Conservation (phyloP, 64 coral and sea anemone species). For the Trachythela sp. region DNA sequence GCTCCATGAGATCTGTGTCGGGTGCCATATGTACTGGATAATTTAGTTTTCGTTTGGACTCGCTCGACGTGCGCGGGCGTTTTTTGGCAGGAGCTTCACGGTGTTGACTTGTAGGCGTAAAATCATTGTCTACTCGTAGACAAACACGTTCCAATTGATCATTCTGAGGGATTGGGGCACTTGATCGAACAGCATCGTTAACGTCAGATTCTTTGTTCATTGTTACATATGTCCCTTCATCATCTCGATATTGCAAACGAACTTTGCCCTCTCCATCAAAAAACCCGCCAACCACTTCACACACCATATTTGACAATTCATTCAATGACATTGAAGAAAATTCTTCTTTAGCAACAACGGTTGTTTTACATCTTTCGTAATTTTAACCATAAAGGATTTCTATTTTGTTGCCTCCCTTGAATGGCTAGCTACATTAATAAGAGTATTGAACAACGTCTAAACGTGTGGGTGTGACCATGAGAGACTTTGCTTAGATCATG, state of each 20-base stretch:
- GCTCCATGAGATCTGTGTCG: background rate
- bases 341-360: background rate
- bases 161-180: conserved; percentile 5
- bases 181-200: background rate
- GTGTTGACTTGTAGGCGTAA: conserved; percentile 6
- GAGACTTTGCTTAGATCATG: too few species aligned
- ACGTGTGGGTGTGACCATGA: too few species aligned
- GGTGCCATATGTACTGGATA: background rate
- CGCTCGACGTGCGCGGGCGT: background rate
- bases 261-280: conserved; percentile 1
- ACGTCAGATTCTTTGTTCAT: conserved; percentile 14
- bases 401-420: background rate
- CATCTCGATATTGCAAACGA: conserved; percentile 15
- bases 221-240: background rate
- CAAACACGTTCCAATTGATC: conserved; percentile 11
- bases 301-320: conserved; percentile 6
- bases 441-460: too few species aligned
- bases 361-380: conserved; percentile 15
- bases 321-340: background rate
- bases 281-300: background rate
- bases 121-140: conserved; percentile 8
- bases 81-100: background rate
- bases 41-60: background rate
- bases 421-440: too few species aligned
- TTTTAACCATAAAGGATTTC: background rate